Evolutionary conservation across 2,888 invertebrate genomes (phyloP).

Genomic region (Ichneumoninae sp.): DNA sequence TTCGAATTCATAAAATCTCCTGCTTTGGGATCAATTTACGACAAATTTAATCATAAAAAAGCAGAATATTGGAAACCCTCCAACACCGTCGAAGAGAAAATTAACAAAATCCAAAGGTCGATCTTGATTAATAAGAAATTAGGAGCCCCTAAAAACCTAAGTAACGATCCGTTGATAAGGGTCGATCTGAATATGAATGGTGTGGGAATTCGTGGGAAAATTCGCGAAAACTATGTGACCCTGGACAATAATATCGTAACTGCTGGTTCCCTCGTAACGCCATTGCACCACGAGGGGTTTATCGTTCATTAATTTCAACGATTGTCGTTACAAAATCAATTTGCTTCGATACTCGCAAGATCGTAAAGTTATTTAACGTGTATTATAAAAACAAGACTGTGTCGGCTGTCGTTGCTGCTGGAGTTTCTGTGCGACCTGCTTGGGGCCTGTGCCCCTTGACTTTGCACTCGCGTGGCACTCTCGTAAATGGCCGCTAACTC

Average conservation of each 20-base stretch:
- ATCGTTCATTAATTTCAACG: constrained; percentile 73
- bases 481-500: constrained; percentile 47
- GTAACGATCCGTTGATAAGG: background rate
- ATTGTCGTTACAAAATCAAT: constrained; percentile 78
- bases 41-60: background rate
- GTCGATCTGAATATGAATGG: background rate
- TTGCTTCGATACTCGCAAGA: constrained; percentile 74
- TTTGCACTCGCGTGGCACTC: constrained; percentile 44
- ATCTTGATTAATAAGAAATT: background rate
- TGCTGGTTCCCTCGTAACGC: constrained; percentile 13
- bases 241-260: constrained; percentile 1
- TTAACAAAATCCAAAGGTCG: background rate
- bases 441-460: constrained; percentile 37
- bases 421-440: constrained; percentile 26
- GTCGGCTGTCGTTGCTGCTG: background rate
- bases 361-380: constrained; percentile 78
- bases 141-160: background rate
- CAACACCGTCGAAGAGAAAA: background rate
- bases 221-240: background rate
- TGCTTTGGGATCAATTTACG: background rate
- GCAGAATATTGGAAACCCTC: too few relatives aligned
- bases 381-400: constrained; percentile 76
- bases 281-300: constrained; percentile 15
- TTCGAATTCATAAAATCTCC: background rate
- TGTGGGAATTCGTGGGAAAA: background rate